Base-by-base conservation (phyloP, 2,113 vertebrate species). In the Seriola quinqueradiata region DNA sequence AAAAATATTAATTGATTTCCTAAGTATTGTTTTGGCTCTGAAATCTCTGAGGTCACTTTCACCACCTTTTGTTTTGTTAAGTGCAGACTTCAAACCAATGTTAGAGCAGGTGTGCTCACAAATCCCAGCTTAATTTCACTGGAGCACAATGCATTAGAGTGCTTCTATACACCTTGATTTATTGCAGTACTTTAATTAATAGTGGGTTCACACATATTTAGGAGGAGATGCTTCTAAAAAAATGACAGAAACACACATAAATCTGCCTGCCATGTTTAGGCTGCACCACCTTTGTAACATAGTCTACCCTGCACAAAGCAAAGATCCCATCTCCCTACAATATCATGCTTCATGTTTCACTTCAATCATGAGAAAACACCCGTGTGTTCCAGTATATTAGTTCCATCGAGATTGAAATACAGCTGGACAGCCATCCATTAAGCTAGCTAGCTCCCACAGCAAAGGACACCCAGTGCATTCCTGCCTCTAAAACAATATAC, bases 391-490 rank as follows among this genome's bases (percentile, higher is more conserved):
- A 54, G 32, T 8, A 5, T 13, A 63, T 66, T 57, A 25, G n/a
- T 40, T 65, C 38, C 75, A 66, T 10, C 38, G 66, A 61, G 28
- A 74, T 63, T 61, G 67, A 73, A 75, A 55, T 42, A 59, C 70
- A 74, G 77, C 57, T 44, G 60, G 48, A 91, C 90, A 90, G 82
- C 76, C 69, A 89, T 85, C 86, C 82, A 48, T 91, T 84, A 88
- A 86, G 80, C 87, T 55, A 64, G 34, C 40, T 75, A 34, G 90
- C 92, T 93, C 93, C 88, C 86, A 90, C 87, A 89, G 89, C 81
- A 59, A 77, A 94, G 90, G 88, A 95, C 83, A 93, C 89, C 85
- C 91, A 95, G 95, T 91, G 83, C 90, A 94, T 94, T 94, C 92
- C 93, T 91, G 86, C 67, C 40, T 81, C 78, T 9, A 5, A 81